Conservation (phyloP, 2,888 invertebrate species). For the Stenotaenia linearis region DNA sequence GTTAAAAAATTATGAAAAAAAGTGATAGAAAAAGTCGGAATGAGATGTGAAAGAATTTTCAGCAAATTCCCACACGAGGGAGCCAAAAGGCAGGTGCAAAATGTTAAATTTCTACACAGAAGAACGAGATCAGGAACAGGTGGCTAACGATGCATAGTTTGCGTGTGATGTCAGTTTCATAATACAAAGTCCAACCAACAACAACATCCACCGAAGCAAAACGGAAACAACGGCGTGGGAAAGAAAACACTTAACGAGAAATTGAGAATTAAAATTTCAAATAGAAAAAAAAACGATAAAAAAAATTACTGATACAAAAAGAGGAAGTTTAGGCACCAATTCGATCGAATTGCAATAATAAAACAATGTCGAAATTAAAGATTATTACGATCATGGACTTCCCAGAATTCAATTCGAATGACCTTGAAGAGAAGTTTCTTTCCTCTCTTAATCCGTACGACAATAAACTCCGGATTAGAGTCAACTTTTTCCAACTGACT, state of each 20-base stretch:
- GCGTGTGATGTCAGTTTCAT: conserved; percentile 8
- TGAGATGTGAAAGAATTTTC: background rate
- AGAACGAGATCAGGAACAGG: background rate
- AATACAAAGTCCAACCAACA: conserved; percentile 15
- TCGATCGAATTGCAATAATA: background rate
- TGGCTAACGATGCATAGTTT: conserved; percentile 19
- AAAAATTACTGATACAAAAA: background rate
- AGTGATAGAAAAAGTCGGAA: background rate
- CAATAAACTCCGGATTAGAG: conserved; percentile 15
- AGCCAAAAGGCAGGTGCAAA: conserved; percentile 18
- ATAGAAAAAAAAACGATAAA: background rate
- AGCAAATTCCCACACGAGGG: background rate
- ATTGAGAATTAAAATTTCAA: background rate
- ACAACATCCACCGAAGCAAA: conserved; percentile 1
- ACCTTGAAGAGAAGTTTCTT: background rate
- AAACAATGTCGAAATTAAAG: background rate
- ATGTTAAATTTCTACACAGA: background rate
- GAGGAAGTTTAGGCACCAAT: background rate
- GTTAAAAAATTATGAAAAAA: background rate
- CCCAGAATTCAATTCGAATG: background rate
- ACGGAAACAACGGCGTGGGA: conserved; percentile 26
- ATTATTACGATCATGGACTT: background rate
- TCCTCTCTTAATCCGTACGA: background rate
- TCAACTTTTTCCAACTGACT: conserved; percentile 12
- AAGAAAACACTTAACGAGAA: conserved; percentile 17